phyloP scores from a whole-genome alignment of 2,797 vertebrate genomes.

The Eulemur mongoz region DNA sequence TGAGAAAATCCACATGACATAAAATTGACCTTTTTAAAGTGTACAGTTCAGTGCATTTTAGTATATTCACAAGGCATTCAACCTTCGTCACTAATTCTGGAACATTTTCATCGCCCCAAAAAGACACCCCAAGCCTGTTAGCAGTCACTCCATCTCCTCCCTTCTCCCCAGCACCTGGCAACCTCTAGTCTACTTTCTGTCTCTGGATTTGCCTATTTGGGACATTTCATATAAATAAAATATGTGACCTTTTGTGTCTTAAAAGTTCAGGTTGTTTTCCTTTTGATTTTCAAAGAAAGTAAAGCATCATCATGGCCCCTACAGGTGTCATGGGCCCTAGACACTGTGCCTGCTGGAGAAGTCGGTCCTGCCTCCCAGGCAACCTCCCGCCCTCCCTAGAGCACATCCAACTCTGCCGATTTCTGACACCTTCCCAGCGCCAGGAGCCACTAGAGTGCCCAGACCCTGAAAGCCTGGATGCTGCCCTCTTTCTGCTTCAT shows the following conservation, averaged over 20 bases:
- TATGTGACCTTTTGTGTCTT: background rate
- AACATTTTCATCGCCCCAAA: background rate
- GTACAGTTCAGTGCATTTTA: background rate
- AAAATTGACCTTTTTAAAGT: background rate
- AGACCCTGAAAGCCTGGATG: background rate
- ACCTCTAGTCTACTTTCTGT: background rate
- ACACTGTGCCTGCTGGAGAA: background rate
- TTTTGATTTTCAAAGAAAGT: constrained; percentile 33
- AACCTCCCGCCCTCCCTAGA: background rate
- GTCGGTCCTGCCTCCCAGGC: background rate
- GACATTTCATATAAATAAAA: constrained; percentile 19
- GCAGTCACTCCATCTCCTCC: background rate
- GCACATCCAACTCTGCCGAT: background rate
- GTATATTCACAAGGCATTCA: background rate
- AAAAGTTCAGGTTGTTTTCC: background rate
- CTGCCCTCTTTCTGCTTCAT: background rate
- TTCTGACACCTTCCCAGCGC: constrained; percentile 3
- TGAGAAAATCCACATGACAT: background rate
- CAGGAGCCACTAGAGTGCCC: background rate
- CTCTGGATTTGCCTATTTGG: background rate
- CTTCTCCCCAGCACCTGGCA: background rate
- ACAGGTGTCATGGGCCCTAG: background rate
- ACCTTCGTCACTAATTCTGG: background rate
- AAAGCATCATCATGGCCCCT: background rate
- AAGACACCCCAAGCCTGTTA: background rate